Conservation (phyloP, 2,888 invertebrate genomes). For the Nymphalis urticae region DNA sequence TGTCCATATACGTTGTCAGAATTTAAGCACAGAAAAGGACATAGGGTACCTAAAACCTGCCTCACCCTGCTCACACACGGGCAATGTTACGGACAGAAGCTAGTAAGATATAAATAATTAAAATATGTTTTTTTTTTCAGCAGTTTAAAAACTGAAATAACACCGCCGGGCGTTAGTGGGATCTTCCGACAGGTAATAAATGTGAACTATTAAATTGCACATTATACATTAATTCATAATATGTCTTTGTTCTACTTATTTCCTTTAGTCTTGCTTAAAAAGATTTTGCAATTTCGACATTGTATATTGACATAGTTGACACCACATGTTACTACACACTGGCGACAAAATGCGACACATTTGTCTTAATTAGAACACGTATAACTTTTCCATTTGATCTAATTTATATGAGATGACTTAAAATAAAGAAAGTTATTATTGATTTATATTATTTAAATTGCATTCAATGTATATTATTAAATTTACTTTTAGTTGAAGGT, state of each 20-base stretch:
- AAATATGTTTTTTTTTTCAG: slow-evolving; percentile 46
- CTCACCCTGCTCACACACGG: too few relatives aligned
- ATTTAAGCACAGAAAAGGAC: too few relatives aligned
- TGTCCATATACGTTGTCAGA: too few relatives aligned
- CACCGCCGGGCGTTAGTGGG: slow-evolving; percentile 52
- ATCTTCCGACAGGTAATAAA: slow-evolving; percentile 55
- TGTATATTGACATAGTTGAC: neutral
- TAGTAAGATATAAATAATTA: neutral
- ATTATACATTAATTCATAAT: neutral
- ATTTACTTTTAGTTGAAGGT: too few relatives aligned
- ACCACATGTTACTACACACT: neutral
- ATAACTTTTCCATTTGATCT: neutral
- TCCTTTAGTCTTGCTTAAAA: neutral
- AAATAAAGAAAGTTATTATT: too few relatives aligned
- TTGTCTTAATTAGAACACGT: neutral
- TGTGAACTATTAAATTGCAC: neutral
- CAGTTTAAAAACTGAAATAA: slow-evolving; percentile 47
- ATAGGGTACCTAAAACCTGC: too few relatives aligned
- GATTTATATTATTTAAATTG: too few relatives aligned
- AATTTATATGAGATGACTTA: too few relatives aligned
- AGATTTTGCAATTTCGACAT: neutral
- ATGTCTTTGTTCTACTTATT: neutral
- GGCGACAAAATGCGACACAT: neutral
- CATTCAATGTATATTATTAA: too few relatives aligned
- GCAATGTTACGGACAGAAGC: too few relatives aligned